Evolutionary conservation across 2,113 vertebrate species (phyloP).

Genomic region (Ifrita kowaldi): DNA sequence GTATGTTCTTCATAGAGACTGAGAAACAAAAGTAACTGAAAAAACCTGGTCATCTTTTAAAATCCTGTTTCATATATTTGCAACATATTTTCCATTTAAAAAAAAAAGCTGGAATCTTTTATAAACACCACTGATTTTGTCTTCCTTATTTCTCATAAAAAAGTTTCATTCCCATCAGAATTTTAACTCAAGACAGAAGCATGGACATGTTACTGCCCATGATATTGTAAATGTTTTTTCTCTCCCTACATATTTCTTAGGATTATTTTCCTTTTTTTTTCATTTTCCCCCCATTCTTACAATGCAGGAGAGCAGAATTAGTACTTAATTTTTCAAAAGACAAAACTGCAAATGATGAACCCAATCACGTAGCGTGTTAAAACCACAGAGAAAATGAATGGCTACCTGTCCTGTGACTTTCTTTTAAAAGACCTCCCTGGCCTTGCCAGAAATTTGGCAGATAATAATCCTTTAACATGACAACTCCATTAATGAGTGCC

Average conservation of each 20-base stretch:
- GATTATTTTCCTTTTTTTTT: not conserved
- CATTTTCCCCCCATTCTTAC: not conserved
- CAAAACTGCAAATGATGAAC: not conserved
- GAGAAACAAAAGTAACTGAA: not conserved
- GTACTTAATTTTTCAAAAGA: not conserved
- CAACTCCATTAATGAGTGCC: conserved; percentile 47
- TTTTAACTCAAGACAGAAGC: not conserved
- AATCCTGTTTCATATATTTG: not conserved
- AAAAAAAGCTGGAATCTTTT: not conserved
- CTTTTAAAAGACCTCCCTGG: not conserved
- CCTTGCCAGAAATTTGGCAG: conserved; percentile 46
- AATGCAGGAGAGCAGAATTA: not conserved
- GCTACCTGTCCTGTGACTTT: not conserved
- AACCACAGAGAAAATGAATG: conserved; percentile 35
- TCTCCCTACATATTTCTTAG: rapidly evolving
- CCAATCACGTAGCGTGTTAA: not conserved
- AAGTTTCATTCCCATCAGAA: not conserved
- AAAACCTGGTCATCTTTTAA: not conserved
- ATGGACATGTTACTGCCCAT: not conserved
- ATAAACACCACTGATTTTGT: not conserved
- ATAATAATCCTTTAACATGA: conserved; percentile 48
- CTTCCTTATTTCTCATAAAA: not conserved
- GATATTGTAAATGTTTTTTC: rapidly evolving
- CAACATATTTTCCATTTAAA: not conserved
- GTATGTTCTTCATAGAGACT: not conserved